Evolutionary conservation across 2,888 invertebrate genomes (phyloP), one percentile per base, ranked within the genome.

Genomic region (Heliconius cydno): DNA sequence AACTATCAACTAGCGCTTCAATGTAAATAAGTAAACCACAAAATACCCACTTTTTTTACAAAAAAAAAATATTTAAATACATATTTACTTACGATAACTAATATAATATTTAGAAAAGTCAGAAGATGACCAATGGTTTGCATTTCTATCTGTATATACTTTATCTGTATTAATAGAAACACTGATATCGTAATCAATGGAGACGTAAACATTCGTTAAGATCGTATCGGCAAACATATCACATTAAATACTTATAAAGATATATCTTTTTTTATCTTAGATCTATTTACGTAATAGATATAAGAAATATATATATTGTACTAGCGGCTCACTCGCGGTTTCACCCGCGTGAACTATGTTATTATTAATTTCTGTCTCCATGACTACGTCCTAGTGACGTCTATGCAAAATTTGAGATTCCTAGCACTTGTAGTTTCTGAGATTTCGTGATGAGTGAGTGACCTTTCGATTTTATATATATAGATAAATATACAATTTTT

Each of bases 161-260:
- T n/a, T 41, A 41, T 70, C 68, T 41, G 0, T 34, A 25, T 41
- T 13, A 15, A 41, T 70, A 70, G 7, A 25, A 68, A 5, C n/a
- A 38, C 13, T 7, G 7, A 70, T 38, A 68, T 13, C 46, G 10
- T 67, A n/a, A 66, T 30, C 38, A 60, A 77, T 30, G 41, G 70
- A 60, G 52, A 60, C 38, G 68, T 60, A 77, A 68, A 38, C 38
- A 76, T 68, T 67, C 5, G 22, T 57, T 34, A 25, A n/a, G 41
- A 46, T 28, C 63, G 67, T 76, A 57, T 34, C 52, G 38, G 3
- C 34, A 72, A 57, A 30, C 72, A 34, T 57, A 72, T 72, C 57
- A 72, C 57, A 72, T 72, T 57, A 72, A 72, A 19, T 52, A 52
- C 46, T 72, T 28, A 10, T 28, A 72, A 52, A 52, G 52, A 52